These are phyloP conservation scores for Carapus acus DNA, from an alignment of 2,797 vertebrate genomes.

Conservation along the genomic window DNA sequence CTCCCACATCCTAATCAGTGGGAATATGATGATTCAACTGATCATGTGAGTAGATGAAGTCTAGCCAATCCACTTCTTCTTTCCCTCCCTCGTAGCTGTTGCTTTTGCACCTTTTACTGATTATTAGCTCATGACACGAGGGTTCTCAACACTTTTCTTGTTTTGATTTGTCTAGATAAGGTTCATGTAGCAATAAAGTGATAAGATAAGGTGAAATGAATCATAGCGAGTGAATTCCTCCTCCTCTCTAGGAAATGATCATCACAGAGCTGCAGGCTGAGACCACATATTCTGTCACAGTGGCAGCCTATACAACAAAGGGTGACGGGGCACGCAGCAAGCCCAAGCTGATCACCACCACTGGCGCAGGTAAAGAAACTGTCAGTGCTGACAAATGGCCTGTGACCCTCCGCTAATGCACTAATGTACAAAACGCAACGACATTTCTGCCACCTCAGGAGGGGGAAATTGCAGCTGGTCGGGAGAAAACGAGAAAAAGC, in stretches of 20 bases:
- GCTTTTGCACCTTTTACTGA: no score
- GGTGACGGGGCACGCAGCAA: constrained; percentile 98
- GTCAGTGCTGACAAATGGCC: constrained; percentile 8
- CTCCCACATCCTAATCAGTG: constrained; percentile 82
- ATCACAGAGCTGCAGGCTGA: constrained; percentile 93
- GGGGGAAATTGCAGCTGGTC: constrained; percentile 23
- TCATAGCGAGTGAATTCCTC: constrained; percentile 29
- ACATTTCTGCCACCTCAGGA: constrained; percentile 12
- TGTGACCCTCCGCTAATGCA: constrained; percentile 4
- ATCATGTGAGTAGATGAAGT: constrained; percentile 90
- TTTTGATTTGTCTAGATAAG: no score
- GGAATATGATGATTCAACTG: constrained; percentile 98
- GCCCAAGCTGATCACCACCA: constrained; percentile 91
- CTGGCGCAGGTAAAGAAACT: constrained; percentile 84
- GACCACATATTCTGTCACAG: constrained; percentile 92
- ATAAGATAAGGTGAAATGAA: no score
- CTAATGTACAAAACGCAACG: constrained; percentile 5
- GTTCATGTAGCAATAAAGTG: no score
- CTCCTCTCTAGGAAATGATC: constrained; percentile 85
- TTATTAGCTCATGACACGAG: no score
- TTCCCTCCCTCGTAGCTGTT: background rate
- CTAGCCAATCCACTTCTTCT: background rate
- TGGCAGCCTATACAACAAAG: constrained; percentile 97
- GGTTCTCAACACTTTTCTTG: no score
- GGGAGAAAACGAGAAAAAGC: background rate